Evolutionary conservation across 1,140 invertebrate genomes (phyloP).

Genomic region (Holcopasites calliopsidis): DNA sequence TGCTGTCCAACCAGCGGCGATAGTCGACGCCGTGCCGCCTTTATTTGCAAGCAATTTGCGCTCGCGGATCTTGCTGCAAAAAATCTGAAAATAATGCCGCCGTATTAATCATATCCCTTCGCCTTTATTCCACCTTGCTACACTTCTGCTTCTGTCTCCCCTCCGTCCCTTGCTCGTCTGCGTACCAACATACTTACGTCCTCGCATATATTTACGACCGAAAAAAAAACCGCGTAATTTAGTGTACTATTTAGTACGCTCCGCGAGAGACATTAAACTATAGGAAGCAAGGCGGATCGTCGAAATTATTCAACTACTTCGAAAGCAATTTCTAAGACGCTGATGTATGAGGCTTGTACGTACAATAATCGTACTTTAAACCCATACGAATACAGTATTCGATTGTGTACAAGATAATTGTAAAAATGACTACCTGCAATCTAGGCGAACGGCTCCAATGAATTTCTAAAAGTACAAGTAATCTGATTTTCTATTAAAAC

Average conservation of each 20-base stretch:
- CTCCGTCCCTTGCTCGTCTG: constrained; percentile 33
- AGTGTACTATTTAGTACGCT: constrained; percentile 1
- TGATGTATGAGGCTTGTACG: no score
- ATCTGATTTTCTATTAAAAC: constrained; percentile 33
- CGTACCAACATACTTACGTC: constrained; percentile 52
- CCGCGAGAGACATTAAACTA: not conserved
- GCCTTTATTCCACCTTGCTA: constrained; percentile 46
- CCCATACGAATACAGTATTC: no score
- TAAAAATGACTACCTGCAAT: not conserved
- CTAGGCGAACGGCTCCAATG: not conserved
- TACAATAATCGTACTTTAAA: no score
- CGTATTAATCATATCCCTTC: constrained; percentile 75
- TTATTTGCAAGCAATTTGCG: constrained; percentile 78
- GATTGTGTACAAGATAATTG: no score
- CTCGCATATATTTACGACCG: constrained; percentile 28
- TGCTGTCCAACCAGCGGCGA: constrained; percentile 57
- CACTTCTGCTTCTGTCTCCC: constrained; percentile 52
- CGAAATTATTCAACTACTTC: constrained; percentile 4
- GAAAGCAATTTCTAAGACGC: not conserved
- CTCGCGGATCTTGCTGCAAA: constrained; percentile 68
- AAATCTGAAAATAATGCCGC: constrained; percentile 76
- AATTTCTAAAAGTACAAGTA: not conserved
- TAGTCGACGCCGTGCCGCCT: constrained; percentile 65
- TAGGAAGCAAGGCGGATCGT: not conserved
- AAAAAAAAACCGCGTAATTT: constrained; percentile 37